Percentiles rank a stretch among this genome's conserved stretches.
Conservation (phyloP, 2,888 invertebrate species). For the Baccha elongata region DNA sequence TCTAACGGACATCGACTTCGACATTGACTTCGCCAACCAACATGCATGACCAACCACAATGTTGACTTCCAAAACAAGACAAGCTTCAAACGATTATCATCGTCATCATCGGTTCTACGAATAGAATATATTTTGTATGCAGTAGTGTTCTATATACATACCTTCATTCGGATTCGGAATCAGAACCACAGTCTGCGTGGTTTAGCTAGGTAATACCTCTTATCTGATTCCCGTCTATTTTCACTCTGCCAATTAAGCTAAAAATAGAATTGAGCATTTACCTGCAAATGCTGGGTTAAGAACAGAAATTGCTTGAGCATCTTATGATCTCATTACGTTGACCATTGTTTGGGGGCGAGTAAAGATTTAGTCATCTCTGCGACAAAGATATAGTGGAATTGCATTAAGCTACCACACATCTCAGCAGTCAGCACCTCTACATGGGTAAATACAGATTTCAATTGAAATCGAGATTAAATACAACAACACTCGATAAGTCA, state of each 20-base stretch:
- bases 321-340: slow-evolving; percentile 46
- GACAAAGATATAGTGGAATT: slow-evolving; percentile 15
- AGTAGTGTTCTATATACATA: too few species aligned
- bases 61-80: slow-evolving; percentile 7
- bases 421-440: not conserved
- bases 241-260: slow-evolving; percentile 61
- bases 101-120: slow-evolving; percentile 15
- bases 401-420: slow-evolving; percentile 16
- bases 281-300: slow-evolving; percentile 37
- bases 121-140: slow-evolving; percentile 6
- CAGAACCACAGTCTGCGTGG: slow-evolving; percentile 2
- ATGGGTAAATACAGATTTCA: not conserved
- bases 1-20: slow-evolving; percentile 26
- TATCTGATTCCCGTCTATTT: slow-evolving; percentile 60
- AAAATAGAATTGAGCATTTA: slow-evolving; percentile 50
- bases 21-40: not conserved
- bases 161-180: not conserved
- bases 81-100: not conserved
- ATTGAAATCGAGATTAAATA: slow-evolving; percentile 55
- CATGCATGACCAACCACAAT: not conserved
- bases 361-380: not conserved
- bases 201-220: slow-evolving; percentile 43
- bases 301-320: slow-evolving; percentile 14
- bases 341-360: slow-evolving; percentile 38
- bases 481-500: slow-evolving; percentile 21